Percentiles rank a stretch among this genome's conserved stretches.
phyloP scores from a whole-genome alignment of 2,888 invertebrate species.

The Acanthosepion esculentum region DNA sequence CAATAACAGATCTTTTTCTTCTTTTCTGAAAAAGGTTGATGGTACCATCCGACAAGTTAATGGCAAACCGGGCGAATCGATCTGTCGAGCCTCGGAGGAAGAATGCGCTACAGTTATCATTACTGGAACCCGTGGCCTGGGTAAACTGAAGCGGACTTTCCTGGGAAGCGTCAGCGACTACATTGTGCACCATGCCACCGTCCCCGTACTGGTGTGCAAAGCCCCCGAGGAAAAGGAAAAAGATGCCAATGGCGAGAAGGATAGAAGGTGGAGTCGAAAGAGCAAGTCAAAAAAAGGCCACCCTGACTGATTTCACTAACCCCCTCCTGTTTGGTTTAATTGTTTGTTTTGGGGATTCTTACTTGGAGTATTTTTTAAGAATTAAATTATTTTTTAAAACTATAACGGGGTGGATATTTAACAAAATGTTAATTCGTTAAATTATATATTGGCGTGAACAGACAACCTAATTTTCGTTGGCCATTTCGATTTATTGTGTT shows the following conservation, averaged over 20 bases:
- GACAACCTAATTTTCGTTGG: too few species aligned
- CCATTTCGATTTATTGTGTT: too few species aligned
- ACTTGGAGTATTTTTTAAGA: background rate
- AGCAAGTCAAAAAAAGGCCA: conserved; percentile 45
- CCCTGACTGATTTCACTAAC: conserved; percentile 38
- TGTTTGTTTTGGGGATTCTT: background rate
- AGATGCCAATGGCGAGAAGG: conserved; percentile 33
- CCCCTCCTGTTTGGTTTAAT: background rate
- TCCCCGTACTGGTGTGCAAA: conserved; percentile 45
- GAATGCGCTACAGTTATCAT: conserved; percentile 41
- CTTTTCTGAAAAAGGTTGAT: conserved; percentile 24
- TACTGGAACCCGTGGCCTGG: conserved; percentile 37
- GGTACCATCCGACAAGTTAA: conserved; percentile 36
- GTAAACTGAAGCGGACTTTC: conserved; percentile 40
- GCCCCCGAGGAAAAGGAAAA: background rate
- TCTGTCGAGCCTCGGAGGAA: conserved; percentile 15
- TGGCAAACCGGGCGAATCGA: conserved; percentile 45
- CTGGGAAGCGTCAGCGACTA: conserved; percentile 47
- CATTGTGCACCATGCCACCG: conserved; percentile 47
- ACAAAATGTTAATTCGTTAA: too few species aligned
- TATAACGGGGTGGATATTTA: too few species aligned
- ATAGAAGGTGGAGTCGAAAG: conserved; percentile 47
- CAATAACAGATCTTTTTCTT: background rate
- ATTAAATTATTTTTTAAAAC: background rate
- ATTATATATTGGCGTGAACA: too few species aligned